Evolutionary conservation across 53 echinoderm and acorn worm species (phyloP).

Genomic region (Patiria pectinifera): DNA sequence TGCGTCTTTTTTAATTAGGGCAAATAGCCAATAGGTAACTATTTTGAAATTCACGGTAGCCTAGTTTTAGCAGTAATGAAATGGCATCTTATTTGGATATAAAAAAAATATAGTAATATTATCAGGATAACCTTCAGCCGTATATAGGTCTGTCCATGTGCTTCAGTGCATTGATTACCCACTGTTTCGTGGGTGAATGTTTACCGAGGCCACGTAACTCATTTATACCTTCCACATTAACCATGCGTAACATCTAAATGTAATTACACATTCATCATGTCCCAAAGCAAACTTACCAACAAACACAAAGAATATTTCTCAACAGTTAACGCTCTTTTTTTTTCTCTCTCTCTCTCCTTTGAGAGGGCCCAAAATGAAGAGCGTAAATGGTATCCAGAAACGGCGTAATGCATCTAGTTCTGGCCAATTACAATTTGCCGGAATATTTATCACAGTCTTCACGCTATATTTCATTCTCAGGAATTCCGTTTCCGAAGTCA

Average conservation of each 20-base stretch:
- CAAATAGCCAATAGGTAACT: too few relatives aligned
- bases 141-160: neutral
- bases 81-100: neutral
- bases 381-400: too few relatives aligned
- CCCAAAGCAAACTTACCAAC: neutral
- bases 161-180: neutral
- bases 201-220: neutral
- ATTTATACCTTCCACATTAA: neutral
- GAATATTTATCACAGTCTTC: neutral
- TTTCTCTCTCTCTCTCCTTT: too few relatives aligned
- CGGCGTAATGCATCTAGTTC: too few relatives aligned
- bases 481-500: neutral
- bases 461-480: neutral
- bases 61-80: too few relatives aligned
- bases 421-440: too few relatives aligned
- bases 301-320: neutral
- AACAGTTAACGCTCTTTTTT: neutral
- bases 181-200: neutral
- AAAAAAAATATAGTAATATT: neutral
- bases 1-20: too few relatives aligned
- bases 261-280: neutral
- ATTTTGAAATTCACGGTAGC: too few relatives aligned
- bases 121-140: neutral
- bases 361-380: too few relatives aligned
- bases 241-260: neutral